A percentile compares a stretch with the other conserved stretches of the same genome.
phyloP scores from a whole-genome alignment of 2,888 invertebrate genomes.

The Hemithea aestivaria region DNA sequence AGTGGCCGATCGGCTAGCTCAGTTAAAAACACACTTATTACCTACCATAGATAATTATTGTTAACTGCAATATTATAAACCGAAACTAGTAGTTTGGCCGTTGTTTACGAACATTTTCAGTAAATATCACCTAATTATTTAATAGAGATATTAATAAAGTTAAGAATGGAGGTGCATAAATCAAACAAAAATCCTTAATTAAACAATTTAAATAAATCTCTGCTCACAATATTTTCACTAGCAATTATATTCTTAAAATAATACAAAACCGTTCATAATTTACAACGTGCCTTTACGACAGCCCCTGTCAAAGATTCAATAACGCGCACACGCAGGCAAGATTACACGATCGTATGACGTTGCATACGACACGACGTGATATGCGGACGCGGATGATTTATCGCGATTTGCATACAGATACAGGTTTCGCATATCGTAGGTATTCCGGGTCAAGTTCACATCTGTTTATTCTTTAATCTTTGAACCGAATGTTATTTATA shows the following conservation, averaged over 20 bases:
- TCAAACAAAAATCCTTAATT: too few species aligned
- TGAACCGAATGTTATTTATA: constrained; percentile 8
- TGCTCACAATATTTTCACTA: too few species aligned
- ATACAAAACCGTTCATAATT: constrained; percentile 26
- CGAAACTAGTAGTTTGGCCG: too few species aligned
- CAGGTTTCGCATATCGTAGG: constrained; percentile 27
- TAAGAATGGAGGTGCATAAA: too few species aligned
- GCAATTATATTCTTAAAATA: neutral
- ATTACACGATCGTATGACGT: constrained; percentile 38
- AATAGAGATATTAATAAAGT: too few species aligned
- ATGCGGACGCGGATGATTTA: constrained; percentile 14
- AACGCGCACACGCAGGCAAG: constrained; percentile 45
- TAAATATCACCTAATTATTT: too few species aligned
- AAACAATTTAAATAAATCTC: too few species aligned
- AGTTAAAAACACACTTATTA: too few species aligned
- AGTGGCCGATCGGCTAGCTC: too few species aligned
- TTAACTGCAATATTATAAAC: too few species aligned
- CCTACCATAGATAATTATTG: too few species aligned
- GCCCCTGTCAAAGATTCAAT: constrained; percentile 50
- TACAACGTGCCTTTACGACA: constrained; percentile 44
- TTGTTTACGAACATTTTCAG: too few species aligned
- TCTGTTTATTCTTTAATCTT: constrained; percentile 16
- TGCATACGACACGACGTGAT: constrained; percentile 18
- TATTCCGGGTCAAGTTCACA: constrained; percentile 13
- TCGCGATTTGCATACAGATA: constrained; percentile 42